These are phyloP conservation scores for Tetrax tetrax DNA, from an alignment of 2,113 vertebrate genomes.

Conservation along the genomic window DNA sequence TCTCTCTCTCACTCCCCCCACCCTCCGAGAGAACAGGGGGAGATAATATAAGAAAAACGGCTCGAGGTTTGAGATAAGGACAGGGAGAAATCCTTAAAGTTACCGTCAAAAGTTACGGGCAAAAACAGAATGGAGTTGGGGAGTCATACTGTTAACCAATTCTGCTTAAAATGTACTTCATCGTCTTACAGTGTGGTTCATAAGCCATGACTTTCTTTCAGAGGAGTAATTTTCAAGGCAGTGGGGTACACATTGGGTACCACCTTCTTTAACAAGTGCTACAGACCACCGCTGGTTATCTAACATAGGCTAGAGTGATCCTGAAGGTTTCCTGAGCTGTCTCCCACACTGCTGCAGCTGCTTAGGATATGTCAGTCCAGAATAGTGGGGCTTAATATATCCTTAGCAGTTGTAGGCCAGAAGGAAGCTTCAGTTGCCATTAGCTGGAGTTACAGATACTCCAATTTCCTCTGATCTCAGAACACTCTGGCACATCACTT, in stretches of 20 bases:
- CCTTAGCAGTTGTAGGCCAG: neutral
- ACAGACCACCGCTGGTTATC: neutral
- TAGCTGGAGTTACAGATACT: neutral
- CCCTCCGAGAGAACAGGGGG: no score
- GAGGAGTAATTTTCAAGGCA: neutral
- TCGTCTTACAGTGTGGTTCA: neutral
- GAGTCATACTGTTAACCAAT: neutral
- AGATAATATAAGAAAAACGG: no score
- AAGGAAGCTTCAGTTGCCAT: neutral
- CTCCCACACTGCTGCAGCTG: neutral
- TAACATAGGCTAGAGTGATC: neutral
- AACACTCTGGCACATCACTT: neutral
- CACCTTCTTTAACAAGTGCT: neutral
- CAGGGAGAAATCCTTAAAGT: no score
- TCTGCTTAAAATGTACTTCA: neutral
- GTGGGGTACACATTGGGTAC: accelerated
- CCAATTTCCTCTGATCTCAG: neutral
- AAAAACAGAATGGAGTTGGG: no score
- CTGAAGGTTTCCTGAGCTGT: neutral
- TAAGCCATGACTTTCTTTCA: neutral
- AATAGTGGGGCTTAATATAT: neutral
- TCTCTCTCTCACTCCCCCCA: no score
- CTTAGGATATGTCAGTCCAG: neutral
- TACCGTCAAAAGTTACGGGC: no score
- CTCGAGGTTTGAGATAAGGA: no score